Evolutionary conservation across 1,140 invertebrate genomes (phyloP).

Genomic region (Spodoptera litura): DNA sequence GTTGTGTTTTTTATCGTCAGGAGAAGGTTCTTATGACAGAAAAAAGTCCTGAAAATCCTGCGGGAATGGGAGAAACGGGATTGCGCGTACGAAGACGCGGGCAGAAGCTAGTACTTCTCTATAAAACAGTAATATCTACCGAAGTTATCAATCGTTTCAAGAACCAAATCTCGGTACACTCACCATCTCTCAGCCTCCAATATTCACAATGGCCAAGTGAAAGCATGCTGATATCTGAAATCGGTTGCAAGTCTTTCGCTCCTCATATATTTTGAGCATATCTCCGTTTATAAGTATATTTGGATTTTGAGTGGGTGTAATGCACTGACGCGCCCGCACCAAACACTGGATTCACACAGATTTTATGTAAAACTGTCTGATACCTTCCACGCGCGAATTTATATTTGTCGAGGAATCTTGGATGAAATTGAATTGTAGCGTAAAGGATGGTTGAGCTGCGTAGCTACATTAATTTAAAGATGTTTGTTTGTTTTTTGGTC

Average conservation of each 20-base stretch:
- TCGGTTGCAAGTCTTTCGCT: slow-evolving; percentile 26
- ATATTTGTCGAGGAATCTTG: slow-evolving; percentile 10
- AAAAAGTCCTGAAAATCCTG: no score
- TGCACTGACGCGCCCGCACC: slow-evolving; percentile 34
- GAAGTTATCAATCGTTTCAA: not conserved
- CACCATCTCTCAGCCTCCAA: not conserved
- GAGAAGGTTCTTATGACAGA: no score
- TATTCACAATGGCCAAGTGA: slow-evolving; percentile 25
- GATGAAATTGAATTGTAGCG: slow-evolving; percentile 1
- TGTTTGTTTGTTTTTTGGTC: no score
- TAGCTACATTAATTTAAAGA: no score
- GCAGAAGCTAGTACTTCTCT: no score
- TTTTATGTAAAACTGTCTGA: slow-evolving; percentile 34
- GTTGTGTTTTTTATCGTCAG: no score
- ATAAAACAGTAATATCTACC: no score
- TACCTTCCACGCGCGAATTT: slow-evolving; percentile 17
- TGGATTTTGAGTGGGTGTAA: slow-evolving; percentile 53
- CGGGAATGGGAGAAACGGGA: no score
- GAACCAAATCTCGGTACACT: no score
- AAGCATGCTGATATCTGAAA: slow-evolving; percentile 42
- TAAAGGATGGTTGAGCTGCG: not conserved
- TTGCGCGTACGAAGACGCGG: no score
- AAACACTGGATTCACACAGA: slow-evolving; percentile 36
- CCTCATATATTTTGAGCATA: slow-evolving; percentile 54
- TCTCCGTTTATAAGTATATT: slow-evolving; percentile 51